These are phyloP conservation scores for Decapterus maruadsi DNA, from an alignment of 2,797 vertebrate genomes.

Conservation along the genomic window DNA sequence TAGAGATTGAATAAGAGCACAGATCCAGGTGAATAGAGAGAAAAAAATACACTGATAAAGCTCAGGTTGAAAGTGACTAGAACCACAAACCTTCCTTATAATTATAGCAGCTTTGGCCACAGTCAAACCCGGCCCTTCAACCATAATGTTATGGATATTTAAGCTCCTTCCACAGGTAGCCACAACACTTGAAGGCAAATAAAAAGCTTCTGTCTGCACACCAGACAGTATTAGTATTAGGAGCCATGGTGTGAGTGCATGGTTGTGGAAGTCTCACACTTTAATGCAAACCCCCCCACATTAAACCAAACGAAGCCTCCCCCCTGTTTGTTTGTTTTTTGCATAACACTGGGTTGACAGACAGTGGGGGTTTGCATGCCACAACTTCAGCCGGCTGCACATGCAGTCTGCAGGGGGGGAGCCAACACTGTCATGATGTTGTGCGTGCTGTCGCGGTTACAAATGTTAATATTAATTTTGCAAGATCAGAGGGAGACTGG, in stretches of 20 bases:
- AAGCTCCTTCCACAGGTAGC: constrained; percentile 65
- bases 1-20: constrained; percentile 67
- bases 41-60: constrained; percentile 12
- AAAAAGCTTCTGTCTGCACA: constrained; percentile 22
- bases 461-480: constrained; percentile 30
- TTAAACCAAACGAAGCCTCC: too few species aligned
- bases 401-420: background rate
- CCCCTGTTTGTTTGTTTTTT: too few species aligned
- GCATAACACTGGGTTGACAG: too few species aligned
- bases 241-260: background rate
- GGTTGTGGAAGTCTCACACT: constrained; percentile 16
- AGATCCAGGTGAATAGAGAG: constrained; percentile 49
- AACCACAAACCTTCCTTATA: constrained; percentile 18
- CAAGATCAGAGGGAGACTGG: constrained; percentile 23
- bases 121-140: constrained; percentile 20
- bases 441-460: background rate
- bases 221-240: constrained; percentile 16
- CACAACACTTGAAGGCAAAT: constrained; percentile 26
- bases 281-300: background rate
- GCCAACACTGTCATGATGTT: background rate
- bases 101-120: background rate
- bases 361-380: background rate
- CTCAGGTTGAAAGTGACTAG: constrained; percentile 26
- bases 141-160: constrained; percentile 8
- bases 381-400: constrained; percentile 20